Base-by-base conservation (phyloP, 2,113 vertebrate species). In the Montifringilla adamsi region DNA sequence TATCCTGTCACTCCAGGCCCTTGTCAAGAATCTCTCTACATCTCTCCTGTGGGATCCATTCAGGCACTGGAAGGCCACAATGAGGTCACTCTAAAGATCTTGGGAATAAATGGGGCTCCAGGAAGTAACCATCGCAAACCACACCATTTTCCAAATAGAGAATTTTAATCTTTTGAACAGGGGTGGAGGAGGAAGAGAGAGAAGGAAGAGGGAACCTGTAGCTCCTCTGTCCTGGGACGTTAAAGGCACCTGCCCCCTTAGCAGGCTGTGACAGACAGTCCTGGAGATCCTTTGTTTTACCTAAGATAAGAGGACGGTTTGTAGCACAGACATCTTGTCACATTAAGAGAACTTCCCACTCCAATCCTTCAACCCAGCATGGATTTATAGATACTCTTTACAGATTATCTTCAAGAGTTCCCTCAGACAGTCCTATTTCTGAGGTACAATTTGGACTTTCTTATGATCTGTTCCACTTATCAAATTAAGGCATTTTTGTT, bases 101-200 rank as follows among this genome's bases (percentile, higher is more conserved):
- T 0, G 0, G 55, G 56, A 56, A 62, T 27, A n/a, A 90, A 39
- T 0, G 4, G 10, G 28, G 22, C 3, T 66, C 16, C 58, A 56
- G n/a, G 58, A 27, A 69, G 31, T 13, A 59, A 59, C 52, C 47
- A 81, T 39, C 44, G 22, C 59, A 30, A 49, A 83, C 1, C 15
- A 56, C 30, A 31, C 13, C 3, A 66, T 67, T 1, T 44, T 26
- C 33, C 33, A 84, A 37, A 62, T 13, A 27, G 21, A 84, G 39
- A 53, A 22, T 62, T 63, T 63, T 12, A 37, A 10, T 66, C 28
- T 67, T 69, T 28, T 7, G 6, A 41, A 60, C 16, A 70, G 46
- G 41, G 4, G 19, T n/a, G 35, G 14, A 80, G 7, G 22, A 66
- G 14, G 35, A 49, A 43, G 24, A 69, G 30, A 35, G 20, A 24